These are phyloP conservation scores for Haplochromis burtoni DNA, from an alignment of 2,113 vertebrate species.

Conservation along the genomic window DNA sequence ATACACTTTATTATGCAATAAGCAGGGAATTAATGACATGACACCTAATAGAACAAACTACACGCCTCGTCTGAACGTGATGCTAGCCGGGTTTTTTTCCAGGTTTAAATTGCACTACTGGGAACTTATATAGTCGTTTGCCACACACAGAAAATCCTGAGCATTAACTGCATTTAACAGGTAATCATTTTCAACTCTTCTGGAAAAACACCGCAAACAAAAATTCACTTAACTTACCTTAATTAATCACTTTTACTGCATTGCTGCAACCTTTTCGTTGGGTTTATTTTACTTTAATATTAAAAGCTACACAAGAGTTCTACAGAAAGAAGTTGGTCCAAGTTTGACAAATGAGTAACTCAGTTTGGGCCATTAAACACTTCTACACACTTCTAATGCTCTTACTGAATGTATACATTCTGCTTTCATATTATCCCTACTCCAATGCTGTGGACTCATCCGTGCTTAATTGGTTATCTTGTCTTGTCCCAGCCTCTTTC, in stretches of 20 bases:
- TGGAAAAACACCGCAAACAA: background rate
- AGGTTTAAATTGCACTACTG: background rate
- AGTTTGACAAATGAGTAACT: background rate
- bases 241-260: background rate
- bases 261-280: background rate
- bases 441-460: background rate
- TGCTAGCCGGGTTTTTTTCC: background rate
- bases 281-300: background rate
- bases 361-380: background rate
- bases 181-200: background rate
- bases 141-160: background rate
- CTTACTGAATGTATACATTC: background rate
- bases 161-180: background rate
- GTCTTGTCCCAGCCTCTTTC: constrained; percentile 24
- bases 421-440: background rate
- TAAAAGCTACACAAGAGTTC: background rate
- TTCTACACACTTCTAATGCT: background rate
- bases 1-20: background rate
- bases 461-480: constrained; percentile 21
- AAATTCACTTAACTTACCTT: background rate
- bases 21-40: background rate
- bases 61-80: background rate
- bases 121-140: background rate
- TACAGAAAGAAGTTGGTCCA: background rate
- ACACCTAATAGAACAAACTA: background rate